phyloP scores from a whole-genome alignment of 2,888 invertebrate species.

The Schizaphis graminum region DNA sequence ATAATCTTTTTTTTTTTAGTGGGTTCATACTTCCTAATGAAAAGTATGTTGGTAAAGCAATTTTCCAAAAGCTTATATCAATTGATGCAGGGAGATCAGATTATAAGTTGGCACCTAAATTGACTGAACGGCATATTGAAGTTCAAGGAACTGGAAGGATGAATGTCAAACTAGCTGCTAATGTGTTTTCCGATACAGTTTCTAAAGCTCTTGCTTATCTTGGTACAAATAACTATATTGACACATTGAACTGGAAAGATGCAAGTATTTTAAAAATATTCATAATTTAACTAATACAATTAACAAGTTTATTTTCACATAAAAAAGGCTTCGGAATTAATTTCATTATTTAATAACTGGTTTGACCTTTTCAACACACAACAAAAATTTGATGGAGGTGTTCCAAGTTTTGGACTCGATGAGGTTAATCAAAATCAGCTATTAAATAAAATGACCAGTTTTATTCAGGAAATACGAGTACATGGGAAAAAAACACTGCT shows the following conservation, averaged over 20 bases:
- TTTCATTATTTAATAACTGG: not conserved
- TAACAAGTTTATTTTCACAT: not conserved
- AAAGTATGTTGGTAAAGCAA: not conserved
- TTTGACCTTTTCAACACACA: not conserved
- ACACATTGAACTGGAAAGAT: not conserved
- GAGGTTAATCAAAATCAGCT: not conserved
- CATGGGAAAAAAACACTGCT: not conserved
- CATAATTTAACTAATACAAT: not conserved
- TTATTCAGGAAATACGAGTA: not conserved
- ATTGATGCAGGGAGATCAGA: not conserved
- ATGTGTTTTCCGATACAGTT: constrained; percentile 1
- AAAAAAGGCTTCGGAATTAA: not conserved
- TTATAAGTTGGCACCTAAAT: constrained; percentile 7
- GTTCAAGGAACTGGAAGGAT: not conserved
- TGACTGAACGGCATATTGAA: not conserved
- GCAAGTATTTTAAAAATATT: not conserved
- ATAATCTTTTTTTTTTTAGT: not conserved
- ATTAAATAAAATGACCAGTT: not conserved
- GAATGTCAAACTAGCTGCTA: not conserved
- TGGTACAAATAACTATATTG: not conserved
- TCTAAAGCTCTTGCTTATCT: not conserved
- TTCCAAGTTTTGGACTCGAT: not conserved
- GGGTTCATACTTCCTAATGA: not conserved
- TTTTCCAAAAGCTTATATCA: not conserved
- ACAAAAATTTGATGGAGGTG: not conserved